phyloP scores from a whole-genome alignment of 1,140 invertebrate genomes.

The Nomia melanderi region DNA sequence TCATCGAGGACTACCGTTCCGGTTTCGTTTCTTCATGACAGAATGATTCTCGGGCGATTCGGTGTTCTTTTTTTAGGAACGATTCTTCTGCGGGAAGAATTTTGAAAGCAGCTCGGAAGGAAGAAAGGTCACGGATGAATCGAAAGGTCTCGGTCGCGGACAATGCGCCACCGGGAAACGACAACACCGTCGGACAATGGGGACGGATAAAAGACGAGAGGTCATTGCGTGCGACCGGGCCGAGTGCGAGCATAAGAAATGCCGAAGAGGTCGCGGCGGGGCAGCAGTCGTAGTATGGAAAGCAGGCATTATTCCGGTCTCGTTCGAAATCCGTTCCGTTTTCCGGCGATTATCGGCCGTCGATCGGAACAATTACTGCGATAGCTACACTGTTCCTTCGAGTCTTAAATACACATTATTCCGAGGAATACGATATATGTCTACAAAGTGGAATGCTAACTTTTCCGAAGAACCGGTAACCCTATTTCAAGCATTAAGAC shows the following conservation, averaged over 20 bases:
- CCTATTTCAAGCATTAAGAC: no score
- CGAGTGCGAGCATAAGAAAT: slow-evolving; percentile 58
- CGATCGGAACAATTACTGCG: no score
- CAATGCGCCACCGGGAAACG: background rate
- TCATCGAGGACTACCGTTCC: no score
- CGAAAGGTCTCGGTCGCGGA: slow-evolving; percentile 24
- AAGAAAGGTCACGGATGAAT: slow-evolving; percentile 8
- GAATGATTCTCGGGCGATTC: no score
- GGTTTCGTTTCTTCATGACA: no score
- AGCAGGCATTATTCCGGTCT: slow-evolving; percentile 34
- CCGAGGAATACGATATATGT: no score
- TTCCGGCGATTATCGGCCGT: no score
- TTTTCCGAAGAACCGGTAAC: no score
- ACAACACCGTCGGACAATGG: slow-evolving; percentile 7
- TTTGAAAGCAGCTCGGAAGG: background rate
- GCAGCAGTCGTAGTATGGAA: slow-evolving; percentile 14
- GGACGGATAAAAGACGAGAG: slow-evolving; percentile 55
- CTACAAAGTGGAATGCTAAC: no score
- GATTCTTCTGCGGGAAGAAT: background rate
- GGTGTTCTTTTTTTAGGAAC: background rate
- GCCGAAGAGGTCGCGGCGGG: slow-evolving; percentile 36
- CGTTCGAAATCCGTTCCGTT: background rate
- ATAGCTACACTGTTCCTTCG: no score
- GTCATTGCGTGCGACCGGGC: slow-evolving; percentile 68
- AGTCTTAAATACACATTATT: no score